Evolutionary conservation across 2,797 vertebrate genomes (phyloP), one percentile per base, ranked within the genome.

Genomic region (Melopsittacus undulatus): DNA sequence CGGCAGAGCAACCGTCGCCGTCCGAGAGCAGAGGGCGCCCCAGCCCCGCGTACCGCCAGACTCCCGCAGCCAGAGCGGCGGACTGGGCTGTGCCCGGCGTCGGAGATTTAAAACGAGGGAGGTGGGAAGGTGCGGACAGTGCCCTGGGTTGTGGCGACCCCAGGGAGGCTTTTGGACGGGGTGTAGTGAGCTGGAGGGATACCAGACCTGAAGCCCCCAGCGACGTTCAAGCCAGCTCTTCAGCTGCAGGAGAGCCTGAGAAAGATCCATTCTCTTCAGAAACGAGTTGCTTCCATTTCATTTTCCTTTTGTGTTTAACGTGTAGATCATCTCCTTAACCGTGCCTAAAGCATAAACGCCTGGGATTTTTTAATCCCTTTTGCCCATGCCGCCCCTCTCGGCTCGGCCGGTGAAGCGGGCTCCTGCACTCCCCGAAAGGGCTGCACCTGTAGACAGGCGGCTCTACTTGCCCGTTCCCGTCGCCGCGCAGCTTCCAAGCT

Each of bases 11-110:
- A 57, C 10, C 26, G 3, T n/a, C 2, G 11, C 46, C 7, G 20
- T 18, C n/a, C 46, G 48, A 34, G 64, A 46, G 56, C 96, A 97
- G 97, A 85, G 97, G 97, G 97, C 96, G 97, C 97, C 96, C 63
- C 62, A 93, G 95, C 30, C 62, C 90, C 70, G 89, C 91, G 48
- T 92, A 97, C 40, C 24, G 43, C 34, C 45, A 32, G 12, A 30
- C 22, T n/a, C 30, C 42, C 24, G 61, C 64, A 42, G 72, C 34
- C 12, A 26, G 13, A 54, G 59, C 20, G 29, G 13, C 9, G 17
- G 9, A 27, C 38, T 6, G 30, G 48, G 46, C 5, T 59, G 17
- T 59, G 56, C 22, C 56, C n/a, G 3, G n/a, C 56, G 10, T 15
- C n/a, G 23, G 56, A 46, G 18, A 4, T 51, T 49, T 12, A 7